These are phyloP conservation scores for Colossoma macropomum DNA, from an alignment of 2,113 vertebrate species.

Conservation along the genomic window DNA sequence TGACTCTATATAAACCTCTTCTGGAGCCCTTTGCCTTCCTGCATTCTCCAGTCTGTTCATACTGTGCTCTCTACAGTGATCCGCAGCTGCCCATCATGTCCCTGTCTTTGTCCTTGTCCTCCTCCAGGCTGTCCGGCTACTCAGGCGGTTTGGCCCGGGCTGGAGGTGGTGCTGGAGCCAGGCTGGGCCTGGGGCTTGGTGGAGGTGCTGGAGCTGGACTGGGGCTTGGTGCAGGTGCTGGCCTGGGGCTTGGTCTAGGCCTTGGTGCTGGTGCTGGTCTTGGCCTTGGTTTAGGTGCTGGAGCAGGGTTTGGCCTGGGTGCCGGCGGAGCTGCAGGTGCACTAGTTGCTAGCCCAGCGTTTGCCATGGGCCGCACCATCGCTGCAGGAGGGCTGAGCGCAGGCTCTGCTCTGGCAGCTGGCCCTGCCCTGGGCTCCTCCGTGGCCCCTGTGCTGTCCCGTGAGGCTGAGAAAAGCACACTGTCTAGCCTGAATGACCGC, in stretches of 20 bases:
- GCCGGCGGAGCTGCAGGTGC: slow-evolving; percentile 48
- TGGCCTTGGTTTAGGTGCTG: slow-evolving; percentile 33
- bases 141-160: neutral
- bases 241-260: slow-evolving; percentile 7
- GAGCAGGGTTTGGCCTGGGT: slow-evolving; percentile 47
- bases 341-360: slow-evolving; percentile 60
- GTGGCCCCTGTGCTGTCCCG: slow-evolving; percentile 60
- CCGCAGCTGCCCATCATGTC: slow-evolving; percentile 51
- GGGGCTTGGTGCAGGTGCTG: neutral
- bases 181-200: slow-evolving; percentile 26
- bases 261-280: neutral
- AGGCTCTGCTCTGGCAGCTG: slow-evolving; percentile 53
- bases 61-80: slow-evolving; percentile 21
- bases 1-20: slow-evolving; percentile 40
- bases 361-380: slow-evolving; percentile 67
- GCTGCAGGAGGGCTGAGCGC: slow-evolving; percentile 60
- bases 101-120: slow-evolving; percentile 38
- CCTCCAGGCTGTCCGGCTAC: slow-evolving; percentile 52
- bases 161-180: neutral
- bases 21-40: neutral
- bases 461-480: slow-evolving; percentile 64
- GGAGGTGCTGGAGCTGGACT: slow-evolving; percentile 10
- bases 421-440: neutral
- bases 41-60: slow-evolving; percentile 11
- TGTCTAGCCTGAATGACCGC: slow-evolving; percentile 68